Evolutionary conservation across 2,888 invertebrate genomes (phyloP), one percentile per base, ranked within the genome.

Genomic region (Orchesella flavescens): DNA sequence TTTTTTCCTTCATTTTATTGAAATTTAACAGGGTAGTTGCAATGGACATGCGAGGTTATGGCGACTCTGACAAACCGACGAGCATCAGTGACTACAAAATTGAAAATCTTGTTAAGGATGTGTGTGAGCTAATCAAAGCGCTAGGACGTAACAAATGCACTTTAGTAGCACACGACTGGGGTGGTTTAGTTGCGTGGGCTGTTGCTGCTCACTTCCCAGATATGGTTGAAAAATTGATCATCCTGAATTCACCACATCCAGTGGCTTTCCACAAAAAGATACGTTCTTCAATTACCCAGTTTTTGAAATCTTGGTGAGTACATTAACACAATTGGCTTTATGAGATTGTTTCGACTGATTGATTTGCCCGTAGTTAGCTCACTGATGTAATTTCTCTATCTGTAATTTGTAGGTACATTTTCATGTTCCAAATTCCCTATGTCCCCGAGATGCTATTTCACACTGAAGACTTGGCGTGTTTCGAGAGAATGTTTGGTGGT

Each of bases 1-100:
- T n/a, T n/a, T n/a, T n/a, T n/a, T n/a, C n/a, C n/a, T n/a, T n/a
- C n/a, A n/a, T n/a, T n/a, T n/a, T 44, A 44, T 44, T 44, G 7
- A 44, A 44, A 19, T 19, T 68, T 88, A 89, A 23, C 89, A 94
- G 94, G 91, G 92, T 93, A 65, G 92, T 94, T 19, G 94, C 94
- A 12, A 89, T 94, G 1, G 94, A 94, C 88, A 90, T 93, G 91
- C 90, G 94, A 88, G 94, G 94, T 0, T 94, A 94, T 88, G 93
- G 93, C 0, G 93, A 94, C 80, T 94, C 94, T 0, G 94, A 93
- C 84, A 93, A 93, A 88, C 94, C 94, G 0, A 90, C 91, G 44
- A 91, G 90, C 0, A 83, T 90, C 12, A 87, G 87, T 0, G 89
- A 90, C 78, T 94, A 94, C 89, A 90, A 90, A 68, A 89, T 93